These are phyloP conservation scores for Megalops atlanticus DNA, from an alignment of 2,113 vertebrate genomes.

Conservation along the genomic window DNA sequence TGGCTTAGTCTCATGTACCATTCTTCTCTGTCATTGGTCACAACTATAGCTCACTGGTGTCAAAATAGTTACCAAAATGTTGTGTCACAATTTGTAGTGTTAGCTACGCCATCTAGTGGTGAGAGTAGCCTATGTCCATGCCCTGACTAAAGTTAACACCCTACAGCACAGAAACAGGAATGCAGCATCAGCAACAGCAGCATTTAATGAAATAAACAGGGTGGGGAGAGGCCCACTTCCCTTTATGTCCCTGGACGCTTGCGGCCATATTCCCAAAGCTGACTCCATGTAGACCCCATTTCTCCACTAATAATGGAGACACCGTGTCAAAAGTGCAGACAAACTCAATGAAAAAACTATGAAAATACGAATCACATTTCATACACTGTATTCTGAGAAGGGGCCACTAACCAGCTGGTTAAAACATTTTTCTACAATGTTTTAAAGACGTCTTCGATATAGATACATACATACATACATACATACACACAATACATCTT, in stretches of 20 bases:
- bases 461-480: not conserved
- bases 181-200: too few species aligned
- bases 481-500: not conserved
- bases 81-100: not conserved
- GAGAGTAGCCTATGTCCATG: not conserved
- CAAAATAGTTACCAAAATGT: not conserved
- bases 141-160: not conserved
- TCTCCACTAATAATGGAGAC: not conserved
- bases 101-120: not conserved
- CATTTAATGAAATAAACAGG: not conserved
- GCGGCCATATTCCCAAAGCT: not conserved
- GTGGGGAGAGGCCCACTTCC: not conserved
- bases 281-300: not conserved
- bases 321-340: not conserved
- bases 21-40: not conserved
- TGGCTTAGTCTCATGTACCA: not conserved
- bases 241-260: constrained; percentile 19
- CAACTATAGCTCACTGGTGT: not conserved
- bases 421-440: not conserved
- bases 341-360: not conserved
- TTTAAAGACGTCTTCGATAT: not conserved
- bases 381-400: not conserved
- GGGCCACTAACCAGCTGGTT: not conserved
- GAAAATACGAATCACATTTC: not conserved
- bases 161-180: not conserved